A percentile compares a stretch with the other conserved stretches of the same genome.
Conservation (phyloP, 2,888 invertebrate species). For the Cephus runcator region DNA sequence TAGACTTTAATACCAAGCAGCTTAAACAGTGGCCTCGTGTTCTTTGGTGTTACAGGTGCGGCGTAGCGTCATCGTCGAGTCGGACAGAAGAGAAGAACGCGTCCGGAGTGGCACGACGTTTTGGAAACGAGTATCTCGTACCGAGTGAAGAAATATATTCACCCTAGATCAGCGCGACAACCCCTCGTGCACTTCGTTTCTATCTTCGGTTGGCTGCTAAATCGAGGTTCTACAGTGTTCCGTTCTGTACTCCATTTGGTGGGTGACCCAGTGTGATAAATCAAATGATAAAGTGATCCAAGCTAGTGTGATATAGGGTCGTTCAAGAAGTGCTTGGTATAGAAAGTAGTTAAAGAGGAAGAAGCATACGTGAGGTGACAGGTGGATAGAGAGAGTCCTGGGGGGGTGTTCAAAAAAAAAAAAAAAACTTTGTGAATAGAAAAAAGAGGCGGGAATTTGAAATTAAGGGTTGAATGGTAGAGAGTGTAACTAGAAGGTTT, state of each 20-base stretch:
- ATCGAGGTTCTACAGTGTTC: constrained; percentile 54
- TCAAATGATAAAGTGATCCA: constrained; percentile 24
- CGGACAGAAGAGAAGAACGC: constrained; percentile 60
- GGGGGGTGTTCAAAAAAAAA: not conserved
- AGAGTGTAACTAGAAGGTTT: not conserved
- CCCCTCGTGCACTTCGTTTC: not conserved
- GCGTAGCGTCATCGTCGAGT: constrained; percentile 63
- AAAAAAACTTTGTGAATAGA: not conserved
- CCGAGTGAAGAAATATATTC: constrained; percentile 39
- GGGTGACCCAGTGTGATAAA: constrained; percentile 56
- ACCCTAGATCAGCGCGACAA: not conserved
- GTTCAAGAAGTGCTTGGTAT: not conserved
- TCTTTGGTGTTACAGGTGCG: constrained; percentile 59
- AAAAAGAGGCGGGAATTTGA: not conserved
- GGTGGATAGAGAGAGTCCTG: not conserved
- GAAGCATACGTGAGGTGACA: not conserved
- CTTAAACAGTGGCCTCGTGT: not conserved
- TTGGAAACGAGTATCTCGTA: constrained; percentile 55
- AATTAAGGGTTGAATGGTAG: not conserved
- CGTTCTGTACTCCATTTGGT: constrained; percentile 46
- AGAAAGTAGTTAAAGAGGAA: not conserved
- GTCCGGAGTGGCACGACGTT: constrained; percentile 53
- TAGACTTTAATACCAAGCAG: not conserved
- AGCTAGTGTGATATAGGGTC: not conserved
- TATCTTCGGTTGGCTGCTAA: constrained; percentile 33